These are phyloP conservation scores for Macquaria australasica DNA, from an alignment of 2,113 vertebrate genomes.

Conservation along the genomic window DNA sequence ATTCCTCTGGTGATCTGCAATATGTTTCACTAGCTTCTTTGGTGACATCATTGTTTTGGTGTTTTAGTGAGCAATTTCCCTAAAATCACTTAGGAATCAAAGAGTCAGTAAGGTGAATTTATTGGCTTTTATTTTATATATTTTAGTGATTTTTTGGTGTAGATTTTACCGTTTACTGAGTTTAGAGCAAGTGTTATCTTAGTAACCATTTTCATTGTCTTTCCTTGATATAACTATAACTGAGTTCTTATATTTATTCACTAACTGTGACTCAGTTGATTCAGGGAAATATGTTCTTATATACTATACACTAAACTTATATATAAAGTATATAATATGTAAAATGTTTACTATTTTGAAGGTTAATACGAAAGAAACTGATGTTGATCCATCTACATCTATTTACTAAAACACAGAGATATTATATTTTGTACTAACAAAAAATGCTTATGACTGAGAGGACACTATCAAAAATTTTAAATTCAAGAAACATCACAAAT, in stretches of 20 bases:
- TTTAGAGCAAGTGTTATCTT: not conserved
- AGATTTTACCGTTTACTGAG: not conserved
- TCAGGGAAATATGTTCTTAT: not conserved
- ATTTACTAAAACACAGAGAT: not conserved
- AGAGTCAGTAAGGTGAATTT: not conserved
- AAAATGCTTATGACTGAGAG: not conserved
- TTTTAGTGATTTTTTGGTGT: not conserved
- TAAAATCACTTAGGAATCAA: not conserved
- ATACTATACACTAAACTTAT: not conserved
- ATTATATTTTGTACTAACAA: not conserved
- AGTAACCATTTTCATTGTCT: not conserved
- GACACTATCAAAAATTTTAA: not conserved
- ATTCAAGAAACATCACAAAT: not conserved
- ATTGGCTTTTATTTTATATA: not conserved
- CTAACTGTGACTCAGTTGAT: not conserved
- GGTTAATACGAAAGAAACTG: not conserved
- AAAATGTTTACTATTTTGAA: not conserved
- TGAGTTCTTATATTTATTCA: not conserved
- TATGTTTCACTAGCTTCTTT: not conserved
- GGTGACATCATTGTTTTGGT: not conserved
- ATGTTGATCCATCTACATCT: not conserved
- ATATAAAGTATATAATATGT: no score
- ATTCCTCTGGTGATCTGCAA: not conserved
- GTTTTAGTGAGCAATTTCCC: not conserved
- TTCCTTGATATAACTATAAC: not conserved